Conservation (phyloP, 1,140 invertebrate species). For the Pinna nobilis region DNA sequence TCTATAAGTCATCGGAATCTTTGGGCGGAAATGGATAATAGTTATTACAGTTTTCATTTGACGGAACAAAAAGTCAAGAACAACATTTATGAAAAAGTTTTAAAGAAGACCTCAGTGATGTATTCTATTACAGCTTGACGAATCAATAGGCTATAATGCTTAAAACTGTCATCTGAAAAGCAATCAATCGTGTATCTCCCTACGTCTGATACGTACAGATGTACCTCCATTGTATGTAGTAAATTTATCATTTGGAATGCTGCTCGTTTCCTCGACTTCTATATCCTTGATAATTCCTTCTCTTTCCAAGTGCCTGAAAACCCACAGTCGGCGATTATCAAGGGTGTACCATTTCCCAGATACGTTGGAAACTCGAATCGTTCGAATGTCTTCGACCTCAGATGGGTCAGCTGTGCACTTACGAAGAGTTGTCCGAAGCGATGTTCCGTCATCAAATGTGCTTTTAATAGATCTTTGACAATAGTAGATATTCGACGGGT, state of each 20-base stretch:
- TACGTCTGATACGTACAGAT: conserved; percentile 3
- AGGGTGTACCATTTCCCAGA: conserved; percentile 31
- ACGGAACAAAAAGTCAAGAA: no score
- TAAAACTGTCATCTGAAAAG: no score
- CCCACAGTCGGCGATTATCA: conserved; percentile 39
- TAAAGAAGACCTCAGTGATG: no score
- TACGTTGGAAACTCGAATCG: conserved; percentile 13
- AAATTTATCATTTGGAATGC: conserved; percentile 2
- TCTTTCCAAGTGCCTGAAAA: conserved; percentile 17
- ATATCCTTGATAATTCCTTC: conserved; percentile 10
- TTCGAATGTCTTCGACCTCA: conserved; percentile 16
- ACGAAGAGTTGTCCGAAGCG: conserved; percentile 5
- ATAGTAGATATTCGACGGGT: conserved; percentile 22
- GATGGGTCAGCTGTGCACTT: neutral
- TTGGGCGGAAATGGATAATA: no score
- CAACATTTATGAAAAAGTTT: no score
- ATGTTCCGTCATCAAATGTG: conserved; percentile 17
- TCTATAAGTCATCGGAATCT: no score
- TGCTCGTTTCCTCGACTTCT: neutral
- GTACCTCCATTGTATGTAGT: conserved; percentile 27
- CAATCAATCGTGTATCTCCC: no score
- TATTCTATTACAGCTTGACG: no score
- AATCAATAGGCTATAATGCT: no score
- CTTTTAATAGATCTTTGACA: conserved; percentile 18
- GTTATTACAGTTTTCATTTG: no score